Base-by-base conservation (phyloP, 2,888 invertebrate genomes). In the Pseudoips prasinana region DNA sequence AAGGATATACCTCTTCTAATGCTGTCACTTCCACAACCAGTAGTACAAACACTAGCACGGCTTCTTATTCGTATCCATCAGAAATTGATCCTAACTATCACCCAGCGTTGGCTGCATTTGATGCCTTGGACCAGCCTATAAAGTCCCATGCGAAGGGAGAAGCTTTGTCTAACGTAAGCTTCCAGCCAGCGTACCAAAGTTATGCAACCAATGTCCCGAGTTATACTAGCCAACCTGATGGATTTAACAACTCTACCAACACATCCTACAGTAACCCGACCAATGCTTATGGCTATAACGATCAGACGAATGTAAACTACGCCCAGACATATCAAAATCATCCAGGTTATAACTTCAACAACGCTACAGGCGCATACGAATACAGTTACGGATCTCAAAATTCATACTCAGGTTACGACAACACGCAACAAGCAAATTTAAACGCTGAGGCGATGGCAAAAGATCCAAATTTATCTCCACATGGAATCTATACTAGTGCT, bases 301-400 rank as follows among this genome's bases (percentile, higher is more conserved):
- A 75, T 19, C 71, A 73, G 38, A 37, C 62, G 1, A 67, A 56
- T 17, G 40, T 55, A 1, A 72, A 50, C 43, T 78, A 73, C 44
- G 58, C 56, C 1, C 80, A 78, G 35, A 68, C 64, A 10, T 85
- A 74, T 42, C 88, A 90, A 56, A 89, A 88, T 33, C 92, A 92
- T 65, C 92, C 92, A 2, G 92, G 92, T 24, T 93, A 92, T 53
- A 84, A 86, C 4, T 92, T 71, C 48, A 92, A 92, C 58, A 48
- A 84, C 0, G 63, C 79, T 1, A 89, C 90, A 0, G 92, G 92
- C 0, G 72, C 60, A 25, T 92, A 91, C 47, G 90, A 92, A 7
- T 93, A 93, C 52, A 90, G 75, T 46, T 92, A 92, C 30, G 92
- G 92, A 0, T 92, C 92, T 37, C 91, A 92, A 58, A 86, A 87